Base-by-base conservation (phyloP, 2,888 invertebrate genomes). In the Eupsilia transversa region DNA sequence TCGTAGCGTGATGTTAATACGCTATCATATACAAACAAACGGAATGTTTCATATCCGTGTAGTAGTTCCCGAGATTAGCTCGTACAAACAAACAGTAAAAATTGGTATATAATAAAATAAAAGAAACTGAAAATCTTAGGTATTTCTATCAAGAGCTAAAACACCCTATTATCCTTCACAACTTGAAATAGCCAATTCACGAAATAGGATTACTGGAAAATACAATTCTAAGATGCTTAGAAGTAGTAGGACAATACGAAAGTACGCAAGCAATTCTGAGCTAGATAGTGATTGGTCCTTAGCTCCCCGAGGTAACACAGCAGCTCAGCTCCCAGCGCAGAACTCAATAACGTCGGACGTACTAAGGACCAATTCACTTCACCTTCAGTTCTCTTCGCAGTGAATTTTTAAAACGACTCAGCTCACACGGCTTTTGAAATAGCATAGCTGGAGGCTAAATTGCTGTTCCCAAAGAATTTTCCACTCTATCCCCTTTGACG, bases 351-450 rank as follows among this genome's bases (percentile, higher is more conserved):
- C 65, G 54, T 66, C 68, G 3, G 78, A 84, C 77, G 63, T 69
- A 73, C 82, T 83, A 72, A 82, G 82, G 73, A 83, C 82, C 82
- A 81, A 85, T 83, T 74, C 82, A 73, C 82, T 77, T 81, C 82
- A 81, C 72, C 77, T 72, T 65, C 74, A 77, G 65, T 77, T 77
- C 74, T 60, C 66, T 68, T 75, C 38, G 49, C 69, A 75, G 69
- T 86, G 86, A 86, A 87, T 86, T 85, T 83, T 86, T 85, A 87
- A 86, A 77, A 71, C 75, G 72, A 63, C 78, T 73, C 63, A 57
- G 56, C 76, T 83, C 73, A 83, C 74, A 81, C 67, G 61, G 83
- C 85, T 77, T 83, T 83, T 74, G 74, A 74, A 77, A 83, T 77
- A 75, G 82, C 81, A 72, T 54, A 46, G 57, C 80, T 23, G 12